Evolutionary conservation across 64 coral and sea anemone genomes (phyloP), one percentile per base, ranked within the genome.

Genomic region (Porites australiensis): DNA sequence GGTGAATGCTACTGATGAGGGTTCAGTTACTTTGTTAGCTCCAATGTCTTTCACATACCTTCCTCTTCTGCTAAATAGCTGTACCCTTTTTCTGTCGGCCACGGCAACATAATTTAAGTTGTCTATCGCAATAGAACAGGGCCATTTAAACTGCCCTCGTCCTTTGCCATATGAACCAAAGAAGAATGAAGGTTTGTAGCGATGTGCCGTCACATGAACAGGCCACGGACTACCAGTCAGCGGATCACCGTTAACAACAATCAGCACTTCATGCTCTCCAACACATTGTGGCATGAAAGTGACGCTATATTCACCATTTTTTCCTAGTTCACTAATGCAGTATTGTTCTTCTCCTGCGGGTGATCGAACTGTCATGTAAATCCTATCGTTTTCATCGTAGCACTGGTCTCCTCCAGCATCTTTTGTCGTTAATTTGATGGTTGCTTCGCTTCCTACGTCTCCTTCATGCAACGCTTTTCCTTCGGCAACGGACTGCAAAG

Each of bases 181-280:
- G 18, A 46, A 60, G 14, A 47, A 10, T 2, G 79, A 3, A 9
- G 60, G 13, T 14, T 89, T 64, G 55, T 37, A 51, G 13, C 19
- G 75, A 48, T 89, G 75, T 18, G 74, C 19, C 3, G 18, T 52
- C 45, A 67, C 63, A 13, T 70, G 51, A 57, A 78, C 18, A 13
- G 8, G 20, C 75, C 75, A 27, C 4, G 51, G 75, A 51, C 73
- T 76, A 76, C 73, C 37, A 76, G 45, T 52, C n/a, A 89, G 43
- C 16, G 70, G 54, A 13, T 89, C n/a, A 13, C 87, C 59, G 60
- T 62, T 75, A 64, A 89, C 61, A 13, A 21, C 60, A 7, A 89
- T 48, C 7, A 45, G 13, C 18, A 89, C 44, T 43, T 77, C 19
- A 48, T 77, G 58, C 8, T 9, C 58, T 12, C 71, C 70, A 77